These are phyloP conservation scores for Eupelmus urozonus DNA, from an alignment of 2,888 invertebrate species.

Conservation along the genomic window DNA sequence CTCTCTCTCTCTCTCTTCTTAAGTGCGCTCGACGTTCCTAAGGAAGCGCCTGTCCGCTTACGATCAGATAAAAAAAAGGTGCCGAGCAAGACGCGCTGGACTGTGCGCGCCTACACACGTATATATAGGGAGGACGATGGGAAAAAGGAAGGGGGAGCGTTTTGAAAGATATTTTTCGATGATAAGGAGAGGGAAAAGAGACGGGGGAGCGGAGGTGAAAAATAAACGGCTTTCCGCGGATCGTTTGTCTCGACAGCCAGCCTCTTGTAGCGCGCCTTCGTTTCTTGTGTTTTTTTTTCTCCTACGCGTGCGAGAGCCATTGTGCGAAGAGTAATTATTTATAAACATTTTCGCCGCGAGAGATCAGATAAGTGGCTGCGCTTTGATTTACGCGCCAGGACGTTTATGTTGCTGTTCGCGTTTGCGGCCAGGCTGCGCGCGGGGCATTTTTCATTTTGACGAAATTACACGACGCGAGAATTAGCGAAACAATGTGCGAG, in stretches of 20 bases:
- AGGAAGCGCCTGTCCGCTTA: constrained; percentile 6
- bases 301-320: constrained; percentile 5
- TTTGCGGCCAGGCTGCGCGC: background rate
- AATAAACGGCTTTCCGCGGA: constrained; percentile 53
- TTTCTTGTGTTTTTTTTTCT: constrained; percentile 12
- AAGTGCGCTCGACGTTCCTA: constrained; percentile 50
- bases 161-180: constrained; percentile 49
- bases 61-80: constrained; percentile 51
- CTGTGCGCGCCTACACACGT: background rate
- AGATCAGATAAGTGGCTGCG: constrained; percentile 41
- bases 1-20: no score
- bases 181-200: constrained; percentile 48
- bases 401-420: background rate
- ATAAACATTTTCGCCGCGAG: constrained; percentile 24
- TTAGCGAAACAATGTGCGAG: constrained; percentile 32
- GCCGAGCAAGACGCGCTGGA: background rate
- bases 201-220: background rate
- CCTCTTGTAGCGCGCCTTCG: constrained; percentile 3
- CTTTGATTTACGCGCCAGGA: constrained; percentile 51
- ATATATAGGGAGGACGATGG: background rate
- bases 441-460: constrained; percentile 48
- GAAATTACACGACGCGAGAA: constrained; percentile 43
- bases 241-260: constrained; percentile 45
- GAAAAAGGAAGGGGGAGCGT: constrained; percentile 14
- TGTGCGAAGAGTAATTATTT: constrained; percentile 51